Base-by-base conservation (phyloP, 1,140 invertebrate species). In the Samia ricini region DNA sequence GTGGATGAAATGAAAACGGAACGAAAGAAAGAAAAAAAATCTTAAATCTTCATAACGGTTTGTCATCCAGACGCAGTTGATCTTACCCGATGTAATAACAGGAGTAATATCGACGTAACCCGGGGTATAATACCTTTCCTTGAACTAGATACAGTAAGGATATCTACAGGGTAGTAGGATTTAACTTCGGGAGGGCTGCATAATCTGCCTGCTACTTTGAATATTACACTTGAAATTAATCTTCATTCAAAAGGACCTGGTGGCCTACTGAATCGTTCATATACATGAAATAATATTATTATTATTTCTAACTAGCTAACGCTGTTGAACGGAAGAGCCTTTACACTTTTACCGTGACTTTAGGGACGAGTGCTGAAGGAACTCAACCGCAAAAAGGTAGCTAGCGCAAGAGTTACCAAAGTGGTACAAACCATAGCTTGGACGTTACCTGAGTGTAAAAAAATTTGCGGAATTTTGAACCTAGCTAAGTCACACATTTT, bases 81-180 rank as follows among this genome's bases (percentile, higher is more conserved):
- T 66, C 64, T 62, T 62, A 62, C 56, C 24, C 56, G 33, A 66
- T 60, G 51, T 66, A 66, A 66, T 66, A 66, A 60, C 50, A 62
- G 57, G 5, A 50, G 60, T 26, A 54, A 61, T 58, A 66, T 62
- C 48, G 56, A 29, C 56, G 24, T 55, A 56, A 33, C 50, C 49
- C 23, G 48, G 26, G 15, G n/a, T n/a, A 20, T 56, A 56, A 56
- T 56, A 56, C 55, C n/a, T 18, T 20, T 15, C 51, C 51, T 18
- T 20, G 51, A 22, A 52, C 20, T 52, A 52, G 5, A 15, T 42
- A 23, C 51, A 52, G 51, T 18, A n/a, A 42, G 7, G 33, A 15
- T 42, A 42, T 42, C 33, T 15, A 12, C n/a, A 12, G 33, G 33
- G 33, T 3, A 42, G 33, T 15, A 42, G 33, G 33, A 15, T 42